Evolutionary conservation across 2,888 invertebrate species (phyloP).

Genomic region (Gastrophysa polygoni): DNA sequence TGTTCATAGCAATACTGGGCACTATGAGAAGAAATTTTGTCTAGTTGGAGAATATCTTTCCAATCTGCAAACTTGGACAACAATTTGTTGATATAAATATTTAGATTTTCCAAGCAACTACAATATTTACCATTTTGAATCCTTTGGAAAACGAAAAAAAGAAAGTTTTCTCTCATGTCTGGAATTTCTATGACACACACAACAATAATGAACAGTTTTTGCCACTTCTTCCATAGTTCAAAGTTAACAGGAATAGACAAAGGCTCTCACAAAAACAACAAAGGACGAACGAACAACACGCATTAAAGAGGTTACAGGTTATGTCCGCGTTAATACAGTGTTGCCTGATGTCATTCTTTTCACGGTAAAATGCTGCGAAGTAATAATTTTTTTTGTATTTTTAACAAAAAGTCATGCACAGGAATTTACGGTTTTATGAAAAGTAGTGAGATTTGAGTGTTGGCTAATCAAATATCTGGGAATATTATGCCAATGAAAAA

Average conservation of each 20-base stretch:
- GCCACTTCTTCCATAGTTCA: background rate
- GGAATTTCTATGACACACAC: background rate
- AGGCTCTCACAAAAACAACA: too few relatives aligned
- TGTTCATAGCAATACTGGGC: constrained; percentile 5
- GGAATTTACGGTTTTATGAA: too few relatives aligned
- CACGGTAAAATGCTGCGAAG: too few relatives aligned
- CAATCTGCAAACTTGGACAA: constrained; percentile 4
- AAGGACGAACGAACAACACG: too few relatives aligned
- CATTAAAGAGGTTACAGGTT: too few relatives aligned
- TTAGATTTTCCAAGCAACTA: background rate
- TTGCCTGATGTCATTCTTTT: too few relatives aligned
- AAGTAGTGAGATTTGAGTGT: too few relatives aligned
- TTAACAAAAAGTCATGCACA: too few relatives aligned
- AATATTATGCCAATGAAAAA: too few relatives aligned
- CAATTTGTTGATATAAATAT: background rate
- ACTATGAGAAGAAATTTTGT: background rate
- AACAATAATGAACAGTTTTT: background rate
- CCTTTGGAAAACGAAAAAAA: constrained; percentile 4
- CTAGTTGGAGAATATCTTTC: constrained; percentile 8
- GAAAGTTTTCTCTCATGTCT: background rate
- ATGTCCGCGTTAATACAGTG: too few relatives aligned
- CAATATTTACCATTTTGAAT: background rate
- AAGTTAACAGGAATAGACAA: background rate
- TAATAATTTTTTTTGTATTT: too few relatives aligned
- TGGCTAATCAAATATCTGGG: too few relatives aligned